These are phyloP conservation scores for Yponomeuta cagnagella DNA, from an alignment of 2,888 invertebrate species.

Conservation along the genomic window DNA sequence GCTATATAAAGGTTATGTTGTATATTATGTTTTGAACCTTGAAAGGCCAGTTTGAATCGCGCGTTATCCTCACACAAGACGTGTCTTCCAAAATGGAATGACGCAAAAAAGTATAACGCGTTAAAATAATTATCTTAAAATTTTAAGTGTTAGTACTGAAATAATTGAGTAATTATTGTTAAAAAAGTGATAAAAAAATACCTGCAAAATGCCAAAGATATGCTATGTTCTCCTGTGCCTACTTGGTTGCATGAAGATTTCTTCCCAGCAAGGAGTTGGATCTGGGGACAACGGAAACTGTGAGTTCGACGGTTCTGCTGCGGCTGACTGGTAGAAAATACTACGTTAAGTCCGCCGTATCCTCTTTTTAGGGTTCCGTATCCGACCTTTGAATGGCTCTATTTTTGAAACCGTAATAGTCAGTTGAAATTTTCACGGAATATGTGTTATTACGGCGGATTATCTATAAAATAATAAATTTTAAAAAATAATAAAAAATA, in stretches of 20 bases:
- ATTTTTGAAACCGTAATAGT: too few species aligned
- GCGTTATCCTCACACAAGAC: background rate
- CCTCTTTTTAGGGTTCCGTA: too few species aligned
- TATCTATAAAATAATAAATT: too few species aligned
- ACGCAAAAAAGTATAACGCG: background rate
- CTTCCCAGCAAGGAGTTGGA: conserved; percentile 46
- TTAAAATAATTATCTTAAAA: background rate
- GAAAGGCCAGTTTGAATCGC: background rate
- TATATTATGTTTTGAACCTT: background rate
- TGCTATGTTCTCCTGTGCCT: background rate
- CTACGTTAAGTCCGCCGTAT: too few species aligned
- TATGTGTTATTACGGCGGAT: too few species aligned
- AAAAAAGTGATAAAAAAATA: background rate
- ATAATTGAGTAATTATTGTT: background rate
- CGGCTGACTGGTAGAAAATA: too few species aligned
- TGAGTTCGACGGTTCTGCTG: conserved; percentile 32
- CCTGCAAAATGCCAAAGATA: background rate
- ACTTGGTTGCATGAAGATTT: conserved; percentile 32
- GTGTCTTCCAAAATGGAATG: background rate
- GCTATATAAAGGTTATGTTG: background rate
- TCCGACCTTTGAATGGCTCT: too few species aligned
- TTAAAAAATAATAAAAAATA: too few species aligned
- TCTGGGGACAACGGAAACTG: conserved; percentile 55
- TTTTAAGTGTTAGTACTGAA: background rate
- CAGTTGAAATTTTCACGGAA: too few species aligned